phyloP scores from a whole-genome alignment of 2,797 vertebrate genomes.

The Micromesistius poutassou region DNA sequence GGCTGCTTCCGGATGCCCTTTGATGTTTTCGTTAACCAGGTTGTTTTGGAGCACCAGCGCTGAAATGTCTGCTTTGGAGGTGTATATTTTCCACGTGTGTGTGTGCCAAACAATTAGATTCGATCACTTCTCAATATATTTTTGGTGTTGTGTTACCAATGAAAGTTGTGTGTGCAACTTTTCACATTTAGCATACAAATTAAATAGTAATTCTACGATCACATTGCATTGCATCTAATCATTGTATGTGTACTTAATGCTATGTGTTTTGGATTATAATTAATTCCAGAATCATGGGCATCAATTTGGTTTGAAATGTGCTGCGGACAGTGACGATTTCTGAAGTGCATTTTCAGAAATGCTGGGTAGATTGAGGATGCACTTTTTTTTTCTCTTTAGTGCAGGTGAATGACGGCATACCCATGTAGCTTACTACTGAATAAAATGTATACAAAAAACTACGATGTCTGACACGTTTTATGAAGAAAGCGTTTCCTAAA shows the following conservation, averaged over 20 bases:
- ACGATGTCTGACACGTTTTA: too few species aligned
- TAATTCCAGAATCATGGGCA: not conserved
- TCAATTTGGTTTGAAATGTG: too few species aligned
- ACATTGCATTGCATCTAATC: not conserved
- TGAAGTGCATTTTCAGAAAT: too few species aligned
- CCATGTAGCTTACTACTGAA: too few species aligned
- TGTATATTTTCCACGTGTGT: not conserved
- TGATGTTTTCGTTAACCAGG: not conserved
- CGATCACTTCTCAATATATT: not conserved
- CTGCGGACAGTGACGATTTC: too few species aligned
- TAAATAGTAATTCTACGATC: not conserved
- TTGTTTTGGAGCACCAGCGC: not conserved
- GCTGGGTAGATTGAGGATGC: too few species aligned
- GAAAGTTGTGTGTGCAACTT: not conserved
- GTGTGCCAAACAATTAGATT: not conserved
- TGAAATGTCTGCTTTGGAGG: not conserved
- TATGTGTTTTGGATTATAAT: not conserved
- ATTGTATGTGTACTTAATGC: not conserved
- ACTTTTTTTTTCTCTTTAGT: too few species aligned
- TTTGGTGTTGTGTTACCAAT: not conserved
- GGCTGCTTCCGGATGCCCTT: conserved; percentile 2
- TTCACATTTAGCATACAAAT: not conserved
- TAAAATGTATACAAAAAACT: too few species aligned
- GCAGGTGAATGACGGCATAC: too few species aligned
- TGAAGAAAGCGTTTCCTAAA: too few species aligned